These are phyloP conservation scores for Micropterix aruncella DNA, from an alignment of 2,888 invertebrate genomes.

Conservation along the genomic window DNA sequence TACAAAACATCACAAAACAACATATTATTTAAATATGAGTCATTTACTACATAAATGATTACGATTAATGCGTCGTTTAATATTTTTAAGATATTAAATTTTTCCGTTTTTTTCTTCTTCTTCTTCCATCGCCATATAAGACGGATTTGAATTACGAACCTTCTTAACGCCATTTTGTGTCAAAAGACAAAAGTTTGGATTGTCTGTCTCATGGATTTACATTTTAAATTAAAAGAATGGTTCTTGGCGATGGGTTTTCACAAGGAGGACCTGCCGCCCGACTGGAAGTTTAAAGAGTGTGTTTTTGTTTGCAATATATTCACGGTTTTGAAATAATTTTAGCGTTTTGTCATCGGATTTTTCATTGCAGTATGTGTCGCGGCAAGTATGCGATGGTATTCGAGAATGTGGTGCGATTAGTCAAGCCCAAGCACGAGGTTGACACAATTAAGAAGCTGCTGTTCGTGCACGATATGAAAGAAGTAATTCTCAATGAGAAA, in stretches of 20 bases:
- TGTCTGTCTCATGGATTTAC: neutral
- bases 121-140: too few species aligned
- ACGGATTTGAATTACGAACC: too few species aligned
- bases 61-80: too few species aligned
- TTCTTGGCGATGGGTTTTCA: neutral
- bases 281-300: neutral
- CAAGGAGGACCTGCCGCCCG: neutral
- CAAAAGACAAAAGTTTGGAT: too few species aligned
- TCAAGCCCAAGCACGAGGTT: neutral
- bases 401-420: neutral
- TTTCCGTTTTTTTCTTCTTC: too few species aligned
- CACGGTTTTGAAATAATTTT: neutral
- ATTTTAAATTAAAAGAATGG: neutral
- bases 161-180: too few species aligned
- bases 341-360: too few species aligned
- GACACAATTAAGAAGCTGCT: neutral
- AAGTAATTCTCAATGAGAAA: neutral
- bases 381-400: neutral
- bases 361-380: neutral
- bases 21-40: too few species aligned
- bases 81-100: too few species aligned
- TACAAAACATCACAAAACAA: too few species aligned
- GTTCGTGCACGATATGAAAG: neutral
- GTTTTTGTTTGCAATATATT: neutral
- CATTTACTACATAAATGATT: too few species aligned